A percentile compares a stretch with the other conserved stretches of the same genome.
Conservation (phyloP, 2,797 vertebrate species). For the Pangasius djambal region DNA sequence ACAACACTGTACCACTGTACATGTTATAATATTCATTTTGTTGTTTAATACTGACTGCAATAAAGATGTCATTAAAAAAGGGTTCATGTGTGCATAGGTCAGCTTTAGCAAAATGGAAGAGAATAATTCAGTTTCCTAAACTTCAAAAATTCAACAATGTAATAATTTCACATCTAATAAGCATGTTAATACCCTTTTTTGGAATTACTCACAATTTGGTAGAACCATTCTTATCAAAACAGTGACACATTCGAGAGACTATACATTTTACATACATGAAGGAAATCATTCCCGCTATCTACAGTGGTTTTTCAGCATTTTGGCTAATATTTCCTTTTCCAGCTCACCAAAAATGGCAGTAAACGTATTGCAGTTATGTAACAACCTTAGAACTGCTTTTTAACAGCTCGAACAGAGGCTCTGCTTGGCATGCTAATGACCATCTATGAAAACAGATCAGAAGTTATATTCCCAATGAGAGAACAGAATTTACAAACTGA, state of each 20-base stretch:
- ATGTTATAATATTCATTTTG: not conserved
- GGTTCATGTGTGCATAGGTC: not conserved
- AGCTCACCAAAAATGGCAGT: not conserved
- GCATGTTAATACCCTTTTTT: not conserved
- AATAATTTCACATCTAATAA: not conserved
- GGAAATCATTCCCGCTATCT: not conserved
- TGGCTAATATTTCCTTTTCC: not conserved
- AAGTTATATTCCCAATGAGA: not conserved
- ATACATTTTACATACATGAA: not conserved
- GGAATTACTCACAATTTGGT: not conserved
- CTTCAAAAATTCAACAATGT: not conserved
- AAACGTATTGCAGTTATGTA: not conserved
- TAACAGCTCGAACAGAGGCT: not conserved
- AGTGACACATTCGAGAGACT: not conserved
- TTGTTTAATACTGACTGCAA: slow-evolving; percentile 15
- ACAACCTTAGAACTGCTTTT: not conserved
- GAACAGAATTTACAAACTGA: not conserved
- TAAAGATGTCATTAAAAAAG: slow-evolving; percentile 1
- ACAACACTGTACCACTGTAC: not conserved
- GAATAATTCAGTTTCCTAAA: not conserved
- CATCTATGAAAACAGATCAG: not conserved
- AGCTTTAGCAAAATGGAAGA: not conserved
- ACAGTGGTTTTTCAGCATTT: too few relatives aligned
- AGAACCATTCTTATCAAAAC: not conserved
- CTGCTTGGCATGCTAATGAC: not conserved